Percentiles rank a stretch among this genome's conserved stretches.
Evolutionary conservation across 1,140 invertebrate genomes (phyloP).

Genomic region (Periplaneta americana): DNA sequence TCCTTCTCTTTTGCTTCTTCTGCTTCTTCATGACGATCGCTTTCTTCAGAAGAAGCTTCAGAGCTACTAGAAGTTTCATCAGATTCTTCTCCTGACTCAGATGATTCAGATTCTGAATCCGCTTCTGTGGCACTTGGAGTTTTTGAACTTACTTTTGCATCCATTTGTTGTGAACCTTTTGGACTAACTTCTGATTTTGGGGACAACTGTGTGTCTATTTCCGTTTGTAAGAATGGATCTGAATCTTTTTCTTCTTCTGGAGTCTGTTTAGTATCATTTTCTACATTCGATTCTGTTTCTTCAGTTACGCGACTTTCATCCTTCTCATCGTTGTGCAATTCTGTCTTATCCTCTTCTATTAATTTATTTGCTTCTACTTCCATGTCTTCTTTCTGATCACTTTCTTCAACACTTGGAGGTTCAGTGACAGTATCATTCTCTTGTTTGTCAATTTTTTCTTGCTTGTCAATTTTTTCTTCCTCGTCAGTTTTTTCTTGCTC

Average conservation of each 20-base stretch:
- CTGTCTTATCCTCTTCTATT: background rate
- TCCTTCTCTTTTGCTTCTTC: conserved; percentile 19
- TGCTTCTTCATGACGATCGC: conserved; percentile 6
- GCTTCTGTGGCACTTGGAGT: background rate
- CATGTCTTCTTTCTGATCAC: background rate
- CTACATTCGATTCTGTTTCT: background rate
- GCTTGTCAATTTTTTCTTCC: too few species aligned
- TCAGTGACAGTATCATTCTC: background rate
- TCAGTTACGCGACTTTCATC: background rate
- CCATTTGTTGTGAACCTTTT: background rate
- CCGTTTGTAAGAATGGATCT: background rate
- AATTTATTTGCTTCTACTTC: background rate
- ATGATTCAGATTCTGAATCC: conserved; percentile 4
- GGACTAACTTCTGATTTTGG: background rate
- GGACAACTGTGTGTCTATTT: background rate
- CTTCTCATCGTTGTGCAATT: background rate
- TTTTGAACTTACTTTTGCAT: background rate
- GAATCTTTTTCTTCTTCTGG: background rate
- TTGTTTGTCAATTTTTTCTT: background rate
- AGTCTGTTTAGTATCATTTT: background rate
- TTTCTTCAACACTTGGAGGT: background rate
- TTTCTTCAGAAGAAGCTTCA: conserved; percentile 1
- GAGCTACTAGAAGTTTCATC: background rate
- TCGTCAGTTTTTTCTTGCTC: too few species aligned
- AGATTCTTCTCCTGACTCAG: background rate